Evolutionary conservation across 2,888 invertebrate species (phyloP).

Genomic region (Drosophila anceps): DNA sequence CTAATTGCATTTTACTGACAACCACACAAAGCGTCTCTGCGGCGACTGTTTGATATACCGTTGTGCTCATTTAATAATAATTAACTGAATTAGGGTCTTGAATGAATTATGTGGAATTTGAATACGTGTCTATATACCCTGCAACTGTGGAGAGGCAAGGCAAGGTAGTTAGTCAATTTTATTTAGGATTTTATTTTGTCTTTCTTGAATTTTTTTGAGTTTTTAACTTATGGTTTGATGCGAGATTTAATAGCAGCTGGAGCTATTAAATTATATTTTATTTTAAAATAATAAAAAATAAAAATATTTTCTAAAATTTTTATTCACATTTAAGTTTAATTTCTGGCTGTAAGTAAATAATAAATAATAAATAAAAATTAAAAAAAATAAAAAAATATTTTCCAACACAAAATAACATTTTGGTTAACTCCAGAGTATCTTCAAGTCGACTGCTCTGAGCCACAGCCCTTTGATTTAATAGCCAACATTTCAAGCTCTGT

Average conservation of each 20-base stretch:
- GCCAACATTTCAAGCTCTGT: not conserved
- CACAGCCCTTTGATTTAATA: not conserved
- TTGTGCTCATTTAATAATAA: conserved; percentile 1
- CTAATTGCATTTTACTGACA: conserved; percentile 25
- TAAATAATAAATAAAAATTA: no score
- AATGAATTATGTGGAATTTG: conserved; percentile 8
- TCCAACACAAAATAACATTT: not conserved
- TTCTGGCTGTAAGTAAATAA: no score
- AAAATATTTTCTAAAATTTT: not conserved
- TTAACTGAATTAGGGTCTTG: conserved; percentile 10
- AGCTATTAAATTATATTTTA: not conserved
- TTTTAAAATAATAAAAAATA: no score
- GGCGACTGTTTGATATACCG: conserved; percentile 4
- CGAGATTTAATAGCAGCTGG: no score
- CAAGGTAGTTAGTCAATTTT: not conserved
- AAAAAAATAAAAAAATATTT: no score
- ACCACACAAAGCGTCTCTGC: not conserved
- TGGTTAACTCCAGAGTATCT: not conserved
- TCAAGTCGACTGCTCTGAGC: not conserved
- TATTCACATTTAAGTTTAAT: not conserved
- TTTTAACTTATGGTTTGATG: no score
- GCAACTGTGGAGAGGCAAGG: not conserved
- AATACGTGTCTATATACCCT: not conserved
- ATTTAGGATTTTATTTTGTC: not conserved
- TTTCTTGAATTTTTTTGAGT: not conserved